Evolutionary conservation across 92 coral and sea anemone species (phyloP), one percentile per base, ranked within the genome.

Genomic region (Siderastrea radians): DNA sequence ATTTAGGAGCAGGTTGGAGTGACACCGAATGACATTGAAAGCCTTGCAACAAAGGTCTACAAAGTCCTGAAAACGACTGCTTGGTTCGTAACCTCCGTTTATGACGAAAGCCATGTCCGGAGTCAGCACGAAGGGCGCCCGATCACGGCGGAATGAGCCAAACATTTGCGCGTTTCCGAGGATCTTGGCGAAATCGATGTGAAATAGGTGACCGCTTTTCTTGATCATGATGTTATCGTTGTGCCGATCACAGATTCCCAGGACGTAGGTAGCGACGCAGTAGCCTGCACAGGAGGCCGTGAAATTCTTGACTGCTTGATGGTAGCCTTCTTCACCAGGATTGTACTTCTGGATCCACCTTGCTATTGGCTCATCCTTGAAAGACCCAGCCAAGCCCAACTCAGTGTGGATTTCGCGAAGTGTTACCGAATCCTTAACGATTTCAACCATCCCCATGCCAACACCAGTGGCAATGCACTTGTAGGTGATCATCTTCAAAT

Each of bases 161-260:
- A 98, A 98, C 99, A 98, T 98, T 91, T 98, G 99, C 74, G 99
- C 95, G 69, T 96, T 93, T 64, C 99, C 99, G 26, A 98, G 98
- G 88, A 98, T 95, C 92, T 95, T 98, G 81, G 99, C 94, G 84
- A 98, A 98, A 71, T 98, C 99, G 77, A 98, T 96, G 89, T 98
- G 99, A 82, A 98, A 98, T 15, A 98, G 82, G 85, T 98, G 98
- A 43, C 99, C 99, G 45, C 98, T 98, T 71, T 89, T 92, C 88
- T 92, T 94, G 77, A 98, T 93, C 99, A 98, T 98, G 87, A 98
- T 98, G 89, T 98, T 98, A 65, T 98, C 99, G 86, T 98, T 98
- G 86, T 98, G 99, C 4, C 99, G 99, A 67, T 98, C 99, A 75
- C 99, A 93, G 92, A 98, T 98, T 46, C 99, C 99, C 4, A 97